Evolutionary conservation across 2,888 invertebrate genomes (phyloP), one percentile per base, ranked within the genome.

Genomic region (Cheilosia soror): DNA sequence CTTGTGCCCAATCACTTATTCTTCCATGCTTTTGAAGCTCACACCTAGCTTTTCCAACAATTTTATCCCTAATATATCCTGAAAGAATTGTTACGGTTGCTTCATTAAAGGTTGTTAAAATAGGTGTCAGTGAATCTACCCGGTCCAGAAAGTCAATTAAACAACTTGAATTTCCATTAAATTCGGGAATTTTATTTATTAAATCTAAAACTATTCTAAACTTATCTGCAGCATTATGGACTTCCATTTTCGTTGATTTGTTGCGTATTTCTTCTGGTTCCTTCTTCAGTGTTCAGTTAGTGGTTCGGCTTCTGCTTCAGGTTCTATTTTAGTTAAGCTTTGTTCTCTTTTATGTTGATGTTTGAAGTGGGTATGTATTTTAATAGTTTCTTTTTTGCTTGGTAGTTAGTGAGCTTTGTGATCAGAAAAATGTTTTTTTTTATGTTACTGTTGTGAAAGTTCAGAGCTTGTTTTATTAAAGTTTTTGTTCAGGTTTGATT

Each of bases 41-140:
- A 44, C 47, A 37, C 44, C 55, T 76, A 11, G 71, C 71, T 51
- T 51, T 72, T 53, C 71, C 71, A 13, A 44, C 47, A 13, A 66
- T 68, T 51, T 78, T 77, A 20, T 77, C 66, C n/a, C 9, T 65
- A 40, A 76, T 58, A 53, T 40, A 82, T 5, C 77, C 72, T 9
- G 58, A 20, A 25, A 77, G 47, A 44, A 76, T 65, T n/a, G 13
- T 1, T 31, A 20, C 27, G 11, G 25, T 37, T 4, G 5, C n/a
- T 15, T 44, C 42, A 57, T 76, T 53, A 27, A 77, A 65, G 0
- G 44, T 31, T 25, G 20, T 2, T n/a, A 72, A 58, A 47, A 44
- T 58, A 13, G 72, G 47, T 4, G 40, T 15, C 27, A 77, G 27
- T 49, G 66, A 44, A 40, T 77, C 82, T 42, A 72, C 47, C 47